phyloP scores from a whole-genome alignment of 53 echinoderm and acorn worm genomes.

The Henricia sp. region DNA sequence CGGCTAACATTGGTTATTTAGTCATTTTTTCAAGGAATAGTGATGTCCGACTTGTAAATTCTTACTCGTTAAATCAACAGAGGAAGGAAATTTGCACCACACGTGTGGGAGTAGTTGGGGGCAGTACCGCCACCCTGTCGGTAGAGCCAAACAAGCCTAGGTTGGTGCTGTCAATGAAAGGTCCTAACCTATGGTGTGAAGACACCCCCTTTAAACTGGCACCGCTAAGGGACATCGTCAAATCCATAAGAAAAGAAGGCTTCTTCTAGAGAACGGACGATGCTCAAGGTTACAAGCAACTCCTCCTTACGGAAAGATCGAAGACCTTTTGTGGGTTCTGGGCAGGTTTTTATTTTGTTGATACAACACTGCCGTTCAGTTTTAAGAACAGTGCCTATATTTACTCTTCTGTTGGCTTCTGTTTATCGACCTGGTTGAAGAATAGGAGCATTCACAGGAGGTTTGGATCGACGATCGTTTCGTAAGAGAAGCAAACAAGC shows the following conservation, averaged over 20 bases:
- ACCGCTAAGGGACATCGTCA: background rate
- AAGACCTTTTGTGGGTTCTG: constrained; percentile 1
- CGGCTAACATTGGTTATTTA: no score
- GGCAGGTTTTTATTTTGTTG: constrained; percentile 27
- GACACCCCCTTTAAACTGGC: constrained; percentile 3
- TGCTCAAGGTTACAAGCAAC: background rate
- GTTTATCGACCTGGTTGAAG: constrained; percentile 12
- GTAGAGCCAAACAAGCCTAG: background rate
- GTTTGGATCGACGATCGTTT: no score
- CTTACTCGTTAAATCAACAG: no score
- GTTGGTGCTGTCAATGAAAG: constrained; percentile 2
- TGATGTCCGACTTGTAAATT: no score
- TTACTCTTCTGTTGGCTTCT: constrained; percentile 13
- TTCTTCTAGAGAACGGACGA: no score
- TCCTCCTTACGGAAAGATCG: background rate
- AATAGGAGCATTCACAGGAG: no score
- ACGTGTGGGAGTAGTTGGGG: no score
- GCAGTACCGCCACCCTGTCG: background rate
- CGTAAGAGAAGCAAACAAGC: constrained; percentile 11
- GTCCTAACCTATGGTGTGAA: constrained; percentile 3
- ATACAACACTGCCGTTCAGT: constrained; percentile 10
- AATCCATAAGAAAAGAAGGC: background rate
- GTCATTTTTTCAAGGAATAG: no score
- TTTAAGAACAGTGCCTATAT: background rate
- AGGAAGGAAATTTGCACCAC: no score